Conservation (phyloP, 2,797 vertebrate species). For the Chelmon rostratus region DNA sequence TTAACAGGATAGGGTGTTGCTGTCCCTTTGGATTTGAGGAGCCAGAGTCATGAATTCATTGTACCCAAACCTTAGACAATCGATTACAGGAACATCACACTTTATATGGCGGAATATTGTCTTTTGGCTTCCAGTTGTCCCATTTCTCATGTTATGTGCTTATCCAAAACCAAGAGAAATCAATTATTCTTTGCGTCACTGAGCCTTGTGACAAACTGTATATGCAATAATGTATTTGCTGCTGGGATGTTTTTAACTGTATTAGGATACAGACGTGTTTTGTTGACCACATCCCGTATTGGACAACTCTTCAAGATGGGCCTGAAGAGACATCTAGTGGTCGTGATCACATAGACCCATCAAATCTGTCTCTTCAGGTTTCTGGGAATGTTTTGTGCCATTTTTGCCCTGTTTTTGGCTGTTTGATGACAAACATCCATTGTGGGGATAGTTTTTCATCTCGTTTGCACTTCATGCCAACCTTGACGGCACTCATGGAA, state of each 20-base stretch:
- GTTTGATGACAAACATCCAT: conserved; percentile 11
- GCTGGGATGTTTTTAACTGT: conserved; percentile 36
- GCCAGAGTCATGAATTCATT: conserved; percentile 37
- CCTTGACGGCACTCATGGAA: not conserved
- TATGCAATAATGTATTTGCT: conserved; percentile 35
- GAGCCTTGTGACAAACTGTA: conserved; percentile 34
- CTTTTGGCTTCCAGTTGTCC: conserved; percentile 23
- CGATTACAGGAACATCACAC: conserved; percentile 36
- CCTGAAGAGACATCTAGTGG: conserved; percentile 81
- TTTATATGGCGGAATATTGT: conserved; percentile 18
- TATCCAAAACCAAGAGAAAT: conserved; percentile 28
- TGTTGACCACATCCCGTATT: conserved; percentile 10
- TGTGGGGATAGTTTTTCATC: not conserved
- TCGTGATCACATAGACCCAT: conserved; percentile 9
- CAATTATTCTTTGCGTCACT: conserved; percentile 37
- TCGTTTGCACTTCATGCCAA: not conserved
- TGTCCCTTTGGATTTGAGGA: conserved; percentile 42
- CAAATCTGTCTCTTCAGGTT: not conserved
- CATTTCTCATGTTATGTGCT: conserved; percentile 29
- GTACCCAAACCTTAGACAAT: conserved; percentile 30
- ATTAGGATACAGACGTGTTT: conserved; percentile 6
- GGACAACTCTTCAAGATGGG: conserved; percentile 13
- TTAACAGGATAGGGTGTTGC: conserved; percentile 18
- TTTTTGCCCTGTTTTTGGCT: not conserved
- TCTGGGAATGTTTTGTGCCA: not conserved